Conservation (phyloP, 2,888 invertebrate species). For the Phragmatobia fuliginosa region DNA sequence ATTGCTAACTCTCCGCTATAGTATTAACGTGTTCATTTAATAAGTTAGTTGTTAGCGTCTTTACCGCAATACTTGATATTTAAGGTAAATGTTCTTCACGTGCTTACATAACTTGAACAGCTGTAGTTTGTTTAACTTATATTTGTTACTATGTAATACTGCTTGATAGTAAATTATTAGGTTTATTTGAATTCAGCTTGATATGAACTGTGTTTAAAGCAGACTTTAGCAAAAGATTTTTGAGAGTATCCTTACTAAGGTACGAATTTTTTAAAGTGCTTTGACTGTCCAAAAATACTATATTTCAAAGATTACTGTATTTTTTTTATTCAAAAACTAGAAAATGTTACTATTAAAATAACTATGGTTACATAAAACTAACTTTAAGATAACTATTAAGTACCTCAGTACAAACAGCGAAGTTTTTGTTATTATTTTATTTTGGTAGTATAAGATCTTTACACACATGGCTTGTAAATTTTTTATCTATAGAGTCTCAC, state of each 20-base stretch:
- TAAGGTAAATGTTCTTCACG: not conserved
- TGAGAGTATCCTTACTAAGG: too few species aligned
- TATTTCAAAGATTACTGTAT: too few species aligned
- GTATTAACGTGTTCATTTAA: constrained; percentile 10
- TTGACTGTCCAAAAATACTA: too few species aligned
- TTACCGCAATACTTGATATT: constrained; percentile 11
- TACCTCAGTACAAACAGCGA: too few species aligned
- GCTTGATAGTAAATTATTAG: not conserved
- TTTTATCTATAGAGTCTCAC: not conserved
- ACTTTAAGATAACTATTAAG: too few species aligned
- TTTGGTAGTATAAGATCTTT: not conserved
- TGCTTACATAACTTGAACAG: constrained; percentile 8
- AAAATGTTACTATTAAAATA: too few species aligned
- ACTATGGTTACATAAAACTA: too few species aligned
- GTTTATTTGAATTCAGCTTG: not conserved
- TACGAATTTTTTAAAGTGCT: too few species aligned
- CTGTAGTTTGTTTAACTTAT: not conserved
- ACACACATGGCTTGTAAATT: not conserved
- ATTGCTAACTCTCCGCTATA: constrained; percentile 16
- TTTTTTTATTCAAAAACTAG: too few species aligned
- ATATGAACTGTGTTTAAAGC: not conserved
- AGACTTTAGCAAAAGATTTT: not conserved
- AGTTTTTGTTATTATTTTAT: not conserved
- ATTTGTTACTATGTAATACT: not conserved
- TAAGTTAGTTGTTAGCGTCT: not conserved